A percentile compares a stretch with the other conserved stretches of the same genome.
Conservation (phyloP, 2,113 vertebrate species). For the Elephantulus edwardii region DNA sequence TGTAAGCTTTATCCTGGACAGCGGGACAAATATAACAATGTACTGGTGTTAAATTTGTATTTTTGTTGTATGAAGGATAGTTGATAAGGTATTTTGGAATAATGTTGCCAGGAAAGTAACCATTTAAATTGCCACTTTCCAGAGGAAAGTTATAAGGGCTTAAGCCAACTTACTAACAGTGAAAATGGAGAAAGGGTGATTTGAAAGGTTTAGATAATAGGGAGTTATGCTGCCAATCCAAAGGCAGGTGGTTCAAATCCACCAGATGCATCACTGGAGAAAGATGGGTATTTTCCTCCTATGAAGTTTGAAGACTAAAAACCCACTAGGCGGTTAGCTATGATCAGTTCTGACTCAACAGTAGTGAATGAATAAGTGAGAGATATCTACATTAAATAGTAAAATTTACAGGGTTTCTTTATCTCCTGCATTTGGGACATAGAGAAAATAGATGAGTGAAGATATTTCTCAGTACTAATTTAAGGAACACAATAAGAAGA, state of each 20-base stretch:
- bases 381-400: not conserved
- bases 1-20: not conserved
- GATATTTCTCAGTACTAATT: not conserved
- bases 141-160: not conserved
- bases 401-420: not conserved
- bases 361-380: no score
- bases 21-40: constrained; percentile 10
- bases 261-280: no score
- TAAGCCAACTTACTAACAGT: constrained; percentile 4
- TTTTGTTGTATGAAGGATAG: constrained; percentile 1
- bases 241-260: no score
- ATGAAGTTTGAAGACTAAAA: no score
- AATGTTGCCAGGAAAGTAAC: not conserved
- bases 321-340: no score
- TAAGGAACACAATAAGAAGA: no score
- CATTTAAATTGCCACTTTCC: not conserved
- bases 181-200: not conserved
- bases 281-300: no score
- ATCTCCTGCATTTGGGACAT: not conserved
- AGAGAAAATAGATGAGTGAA: not conserved
- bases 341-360: no score
- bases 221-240: no score
- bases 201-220: no score
- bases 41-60: not conserved
- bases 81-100: not conserved